Evolutionary conservation across 2,888 invertebrate species (phyloP).

Genomic region (Odontomyia ornata): DNA sequence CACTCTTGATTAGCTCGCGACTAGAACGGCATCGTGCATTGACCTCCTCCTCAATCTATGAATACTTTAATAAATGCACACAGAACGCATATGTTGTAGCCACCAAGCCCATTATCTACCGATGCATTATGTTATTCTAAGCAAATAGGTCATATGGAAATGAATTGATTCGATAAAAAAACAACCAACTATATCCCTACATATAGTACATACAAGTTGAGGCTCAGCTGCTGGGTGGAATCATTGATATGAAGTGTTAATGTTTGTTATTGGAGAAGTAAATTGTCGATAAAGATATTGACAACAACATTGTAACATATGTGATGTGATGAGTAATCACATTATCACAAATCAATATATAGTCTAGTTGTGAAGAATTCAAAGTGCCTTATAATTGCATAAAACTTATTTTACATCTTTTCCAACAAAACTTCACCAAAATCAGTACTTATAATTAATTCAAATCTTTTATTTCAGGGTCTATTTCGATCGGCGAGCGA

Average conservation of each 20-base stretch:
- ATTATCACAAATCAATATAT: too few relatives aligned
- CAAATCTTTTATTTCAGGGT: slow-evolving; percentile 38
- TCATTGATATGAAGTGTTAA: neutral
- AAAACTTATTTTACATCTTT: too few relatives aligned
- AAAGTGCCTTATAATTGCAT: too few relatives aligned
- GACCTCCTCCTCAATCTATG: slow-evolving; percentile 10
- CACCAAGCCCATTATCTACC: slow-evolving; percentile 10
- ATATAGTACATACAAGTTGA: neutral
- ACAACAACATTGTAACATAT: too few relatives aligned
- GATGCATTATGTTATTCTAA: slow-evolving; percentile 32
- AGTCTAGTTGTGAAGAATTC: too few relatives aligned
- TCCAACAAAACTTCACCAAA: too few relatives aligned
- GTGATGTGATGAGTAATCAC: too few relatives aligned
- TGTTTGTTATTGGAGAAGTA: too few relatives aligned
- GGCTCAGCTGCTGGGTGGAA: neutral
- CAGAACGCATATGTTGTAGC: neutral
- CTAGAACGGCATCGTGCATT: slow-evolving; percentile 5
- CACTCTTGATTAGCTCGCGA: neutral
- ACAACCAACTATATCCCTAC: neutral
- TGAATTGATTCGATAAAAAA: neutral
- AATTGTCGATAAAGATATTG: too few relatives aligned
- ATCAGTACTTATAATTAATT: too few relatives aligned
- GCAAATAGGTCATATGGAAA: slow-evolving; percentile 38
- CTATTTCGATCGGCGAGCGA: slow-evolving; percentile 46
- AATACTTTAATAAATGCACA: slow-evolving; percentile 20